Evolutionary conservation across 1,140 invertebrate genomes (phyloP), one percentile per base, ranked within the genome.

Genomic region (Drosophila athabasca): DNA sequence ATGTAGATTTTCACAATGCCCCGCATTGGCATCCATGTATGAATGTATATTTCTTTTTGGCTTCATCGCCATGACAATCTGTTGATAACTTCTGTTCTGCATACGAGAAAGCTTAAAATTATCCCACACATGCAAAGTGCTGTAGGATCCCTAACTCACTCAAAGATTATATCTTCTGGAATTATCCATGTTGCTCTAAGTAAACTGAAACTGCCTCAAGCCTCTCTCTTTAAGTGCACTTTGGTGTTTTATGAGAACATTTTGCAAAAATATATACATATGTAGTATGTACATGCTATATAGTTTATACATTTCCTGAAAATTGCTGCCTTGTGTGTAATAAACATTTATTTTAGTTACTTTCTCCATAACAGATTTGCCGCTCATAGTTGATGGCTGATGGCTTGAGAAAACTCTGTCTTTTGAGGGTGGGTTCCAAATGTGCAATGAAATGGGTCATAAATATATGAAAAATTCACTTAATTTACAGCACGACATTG

Each of bases 221-320:
- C 70, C 54, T 44, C 43, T 9, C 31, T 24, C 15, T 72, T 48
- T 58, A 74, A 75, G 72, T 75, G 71, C 71, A 60, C 64, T 76
- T 76, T 24, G 44, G 35, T 76, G 57, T 76, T 62, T 71, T 24
- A 15, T n/a, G n/a, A n/a, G n/a, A n/a, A n/a, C n/a, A n/a, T n/a
- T n/a, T n/a, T n/a, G n/a, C n/a, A n/a, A n/a, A n/a, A n/a, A n/a
- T n/a, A n/a, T n/a, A n/a, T n/a, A n/a, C n/a, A n/a, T n/a, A n/a
- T n/a, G n/a, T n/a, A n/a, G n/a, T n/a, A n/a, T n/a, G n/a, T 39
- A 59, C 66, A 26, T 62, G 39, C 17, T 35, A 57, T 48, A 55
- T n/a, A n/a, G n/a, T n/a, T n/a, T n/a, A n/a, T 53, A 43, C 39
- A 26, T 64, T 64, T 49, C 17, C n/a, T 6, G 24, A 41, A 11